These are phyloP conservation scores for Tragulus kanchil DNA, from an alignment of 2,113 vertebrate genomes.

Conservation along the genomic window DNA sequence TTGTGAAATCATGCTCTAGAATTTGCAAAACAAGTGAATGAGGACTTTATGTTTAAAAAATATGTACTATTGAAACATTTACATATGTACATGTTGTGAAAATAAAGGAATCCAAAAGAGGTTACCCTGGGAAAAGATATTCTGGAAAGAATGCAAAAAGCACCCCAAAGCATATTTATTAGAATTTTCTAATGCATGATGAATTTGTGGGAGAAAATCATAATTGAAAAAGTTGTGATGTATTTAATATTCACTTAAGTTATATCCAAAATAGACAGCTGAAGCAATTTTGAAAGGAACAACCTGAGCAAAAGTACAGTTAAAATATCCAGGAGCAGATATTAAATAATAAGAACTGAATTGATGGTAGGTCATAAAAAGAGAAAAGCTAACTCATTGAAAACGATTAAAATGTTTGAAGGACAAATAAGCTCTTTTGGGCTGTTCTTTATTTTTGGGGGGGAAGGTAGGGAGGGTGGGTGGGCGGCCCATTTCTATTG, in stretches of 20 bases:
- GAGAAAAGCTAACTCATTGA: neutral
- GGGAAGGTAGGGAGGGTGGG: no score
- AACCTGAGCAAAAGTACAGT: slow-evolving; percentile 39
- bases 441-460: neutral
- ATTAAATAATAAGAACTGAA: neutral
- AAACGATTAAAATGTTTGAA: slow-evolving; percentile 22
- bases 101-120: slow-evolving; percentile 52
- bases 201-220: slow-evolving; percentile 83
- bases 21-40: slow-evolving; percentile 72
- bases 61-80: slow-evolving; percentile 71
- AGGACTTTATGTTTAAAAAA: slow-evolving; percentile 73
- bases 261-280: neutral
- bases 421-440: neutral
- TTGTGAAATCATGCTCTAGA: slow-evolving; percentile 73
- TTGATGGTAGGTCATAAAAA: neutral
- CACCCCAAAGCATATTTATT: slow-evolving; percentile 78
- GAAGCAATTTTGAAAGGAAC: slow-evolving; percentile 16
- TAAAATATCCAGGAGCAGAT: slow-evolving; percentile 43
- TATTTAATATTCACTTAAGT: slow-evolving; percentile 82
- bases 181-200: slow-evolving; percentile 81
- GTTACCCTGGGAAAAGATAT: slow-evolving; percentile 59
- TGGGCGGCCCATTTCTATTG: no score
- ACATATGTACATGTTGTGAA: slow-evolving; percentile 50
- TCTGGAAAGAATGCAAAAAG: slow-evolving; percentile 73
- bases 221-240: slow-evolving; percentile 82